phyloP scores from a whole-genome alignment of 2,797 vertebrate genomes.

The Lepilemur septentrionalis region DNA sequence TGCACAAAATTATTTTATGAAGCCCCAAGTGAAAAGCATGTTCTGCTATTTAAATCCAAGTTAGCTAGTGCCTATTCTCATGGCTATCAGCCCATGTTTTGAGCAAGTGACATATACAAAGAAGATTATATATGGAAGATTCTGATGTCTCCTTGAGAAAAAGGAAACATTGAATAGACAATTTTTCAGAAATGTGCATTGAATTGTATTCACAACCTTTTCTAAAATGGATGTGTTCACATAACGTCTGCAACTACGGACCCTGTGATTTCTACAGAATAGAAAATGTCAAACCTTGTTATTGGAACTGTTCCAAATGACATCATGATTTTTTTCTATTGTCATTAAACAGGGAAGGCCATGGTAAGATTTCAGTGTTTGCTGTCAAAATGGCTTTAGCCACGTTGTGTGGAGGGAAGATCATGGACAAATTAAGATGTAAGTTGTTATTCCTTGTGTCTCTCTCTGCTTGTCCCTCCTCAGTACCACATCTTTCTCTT shows the following conservation, averaged over 20 bases:
- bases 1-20: conserved; percentile 33
- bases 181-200: not conserved
- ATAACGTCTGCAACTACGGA: not conserved
- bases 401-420: conserved; percentile 97
- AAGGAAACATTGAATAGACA: conserved; percentile 2
- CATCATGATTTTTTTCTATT: conserved; percentile 48
- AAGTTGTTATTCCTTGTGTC: conserved; percentile 82
- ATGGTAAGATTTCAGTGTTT: conserved; percentile 95
- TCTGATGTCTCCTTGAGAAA: conserved; percentile 16
- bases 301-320: conserved; percentile 40
- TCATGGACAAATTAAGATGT: conserved; percentile 99
- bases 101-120: conserved; percentile 22
- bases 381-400: conserved; percentile 95
- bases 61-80: not conserved
- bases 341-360: conserved; percentile 91
- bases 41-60: not conserved
- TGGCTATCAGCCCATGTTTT: not conserved
- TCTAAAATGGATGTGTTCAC: conserved; percentile 3
- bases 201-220: conserved; percentile 57
- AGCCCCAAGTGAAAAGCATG: not conserved
- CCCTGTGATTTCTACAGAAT: not conserved
- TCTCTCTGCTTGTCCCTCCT: not conserved
- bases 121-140: not conserved
- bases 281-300: conserved; percentile 37
- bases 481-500: not conserved